Conservation (phyloP, 2,797 vertebrate species). For the Menidia menidia region DNA sequence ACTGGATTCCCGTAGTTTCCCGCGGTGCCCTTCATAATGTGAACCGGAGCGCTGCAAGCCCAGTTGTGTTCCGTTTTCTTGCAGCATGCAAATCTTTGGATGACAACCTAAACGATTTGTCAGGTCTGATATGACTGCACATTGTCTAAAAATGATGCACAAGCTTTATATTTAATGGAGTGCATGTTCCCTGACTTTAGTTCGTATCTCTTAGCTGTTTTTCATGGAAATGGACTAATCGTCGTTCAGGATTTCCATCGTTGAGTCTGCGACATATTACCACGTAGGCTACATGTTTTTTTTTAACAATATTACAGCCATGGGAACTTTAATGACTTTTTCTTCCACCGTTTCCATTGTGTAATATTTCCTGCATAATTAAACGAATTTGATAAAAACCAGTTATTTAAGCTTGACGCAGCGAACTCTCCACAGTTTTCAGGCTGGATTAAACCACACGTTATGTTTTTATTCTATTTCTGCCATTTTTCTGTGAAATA, state of each 20-base stretch:
- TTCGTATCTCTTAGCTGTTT: constrained; percentile 24
- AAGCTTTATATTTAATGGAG: constrained; percentile 12
- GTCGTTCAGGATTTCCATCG: neutral
- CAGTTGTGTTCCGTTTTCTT: constrained; percentile 18
- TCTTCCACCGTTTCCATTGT: constrained; percentile 2
- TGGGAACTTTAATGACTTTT: neutral
- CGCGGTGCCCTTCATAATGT: constrained; percentile 38
- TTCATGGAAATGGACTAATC: constrained; percentile 8
- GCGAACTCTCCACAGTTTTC: neutral
- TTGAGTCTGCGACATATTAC: neutral
- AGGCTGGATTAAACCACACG: neutral
- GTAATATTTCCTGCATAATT: constrained; percentile 5
- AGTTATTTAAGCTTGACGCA: constrained; percentile 10
- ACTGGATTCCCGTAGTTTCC: constrained; percentile 33
- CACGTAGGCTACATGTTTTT: neutral
- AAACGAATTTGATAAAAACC: neutral
- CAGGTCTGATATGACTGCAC: constrained; percentile 28
- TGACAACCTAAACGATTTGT: constrained; percentile 38
- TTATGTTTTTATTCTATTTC: neutral
- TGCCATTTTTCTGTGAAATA: neutral
- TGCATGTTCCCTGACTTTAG: constrained; percentile 6
- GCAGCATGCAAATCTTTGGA: constrained; percentile 45
- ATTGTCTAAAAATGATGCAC: constrained; percentile 6
- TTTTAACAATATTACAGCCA: neutral
- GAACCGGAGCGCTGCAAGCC: constrained; percentile 31